Conservation (phyloP, 1,140 invertebrate genomes). For the Littorina saxatilis region DNA sequence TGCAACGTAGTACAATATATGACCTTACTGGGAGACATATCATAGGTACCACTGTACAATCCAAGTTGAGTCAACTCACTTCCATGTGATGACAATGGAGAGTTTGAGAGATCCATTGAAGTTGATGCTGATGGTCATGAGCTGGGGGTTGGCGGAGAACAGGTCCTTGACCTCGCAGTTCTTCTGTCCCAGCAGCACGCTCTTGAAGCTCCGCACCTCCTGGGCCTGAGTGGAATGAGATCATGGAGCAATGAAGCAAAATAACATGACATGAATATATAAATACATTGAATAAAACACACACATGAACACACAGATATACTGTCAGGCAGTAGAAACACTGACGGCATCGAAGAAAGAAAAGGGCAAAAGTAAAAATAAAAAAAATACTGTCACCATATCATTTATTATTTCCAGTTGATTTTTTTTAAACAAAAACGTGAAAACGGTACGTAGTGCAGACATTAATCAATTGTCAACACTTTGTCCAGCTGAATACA, state of each 20-base stretch:
- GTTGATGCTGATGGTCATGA: conserved; percentile 83
- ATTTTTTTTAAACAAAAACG: no score
- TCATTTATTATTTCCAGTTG: no score
- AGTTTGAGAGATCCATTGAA: conserved; percentile 82
- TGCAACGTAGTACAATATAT: no score
- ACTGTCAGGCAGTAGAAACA: not conserved
- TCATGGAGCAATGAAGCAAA: not conserved
- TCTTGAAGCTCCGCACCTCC: conserved; percentile 78
- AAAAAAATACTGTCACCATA: not conserved
- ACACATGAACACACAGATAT: not conserved
- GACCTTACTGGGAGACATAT: no score
- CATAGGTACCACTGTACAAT: no score
- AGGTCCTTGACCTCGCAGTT: conserved; percentile 81
- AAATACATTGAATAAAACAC: not conserved
- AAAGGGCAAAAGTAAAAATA: not conserved
- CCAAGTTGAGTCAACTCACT: no score
- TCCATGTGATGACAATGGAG: conserved; percentile 81
- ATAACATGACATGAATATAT: not conserved
- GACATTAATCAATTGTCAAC: no score
- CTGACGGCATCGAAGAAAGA: not conserved
- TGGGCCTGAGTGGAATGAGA: conserved; percentile 69
- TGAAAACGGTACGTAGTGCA: no score
- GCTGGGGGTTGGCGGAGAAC: conserved; percentile 80
- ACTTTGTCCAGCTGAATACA: no score
- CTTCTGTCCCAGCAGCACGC: conserved; percentile 79